These are phyloP conservation scores for Styela clava DNA, from an alignment of 23 tunicate species.

Conservation along the genomic window DNA sequence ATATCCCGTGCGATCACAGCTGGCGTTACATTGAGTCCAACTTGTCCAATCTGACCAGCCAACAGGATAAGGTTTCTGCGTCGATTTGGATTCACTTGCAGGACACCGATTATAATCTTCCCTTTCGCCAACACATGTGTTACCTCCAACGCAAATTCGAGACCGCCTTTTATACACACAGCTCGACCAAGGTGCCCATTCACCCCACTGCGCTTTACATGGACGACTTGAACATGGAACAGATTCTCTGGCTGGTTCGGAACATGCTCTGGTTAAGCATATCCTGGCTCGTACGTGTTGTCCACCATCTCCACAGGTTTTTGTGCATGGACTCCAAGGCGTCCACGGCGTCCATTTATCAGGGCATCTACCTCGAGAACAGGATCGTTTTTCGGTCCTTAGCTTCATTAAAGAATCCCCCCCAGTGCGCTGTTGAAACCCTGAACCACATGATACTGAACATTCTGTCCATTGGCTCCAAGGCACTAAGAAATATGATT, in stretches of 20 bases:
- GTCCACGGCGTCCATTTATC: slow-evolving; percentile 21
- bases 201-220: slow-evolving; percentile 14
- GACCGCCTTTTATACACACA: slow-evolving; percentile 15
- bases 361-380: neutral
- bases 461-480: slow-evolving; percentile 24
- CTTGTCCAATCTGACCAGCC: slow-evolving; percentile 18
- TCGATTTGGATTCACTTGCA: neutral
- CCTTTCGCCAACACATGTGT: neutral
- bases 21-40: slow-evolving; percentile 9
- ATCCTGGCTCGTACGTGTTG: neutral
- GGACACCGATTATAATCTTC: slow-evolving; percentile 10
- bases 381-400: neutral
- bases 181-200: slow-evolving; percentile 20
- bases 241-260: neutral
- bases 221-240: neutral
- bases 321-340: slow-evolving; percentile 19
- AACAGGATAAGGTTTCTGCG: neutral
- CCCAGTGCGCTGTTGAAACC: slow-evolving; percentile 11
- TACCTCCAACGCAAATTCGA: neutral
- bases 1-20: slow-evolving; percentile 3
- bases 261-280: neutral
- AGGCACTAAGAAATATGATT: slow-evolving; percentile 13
- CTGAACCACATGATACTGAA: slow-evolving; percentile 11
- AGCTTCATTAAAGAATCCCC: slow-evolving; percentile 11
- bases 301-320: slow-evolving; percentile 24